phyloP scores from a whole-genome alignment of 2,113 vertebrate genomes.

The Erinaceus europaeus region DNA sequence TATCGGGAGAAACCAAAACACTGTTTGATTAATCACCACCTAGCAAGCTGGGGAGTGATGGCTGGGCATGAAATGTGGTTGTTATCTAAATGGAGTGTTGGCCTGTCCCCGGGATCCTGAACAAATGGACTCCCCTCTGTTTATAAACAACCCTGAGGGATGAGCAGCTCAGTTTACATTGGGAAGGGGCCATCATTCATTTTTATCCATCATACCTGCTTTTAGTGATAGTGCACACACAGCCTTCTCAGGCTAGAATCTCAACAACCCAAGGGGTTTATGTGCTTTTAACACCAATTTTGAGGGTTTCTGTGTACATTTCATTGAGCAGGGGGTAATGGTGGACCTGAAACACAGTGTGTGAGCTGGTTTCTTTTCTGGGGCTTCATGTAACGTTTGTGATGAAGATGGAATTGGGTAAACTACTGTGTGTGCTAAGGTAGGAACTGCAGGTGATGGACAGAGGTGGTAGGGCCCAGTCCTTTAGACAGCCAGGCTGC shows the following conservation, averaged over 20 bases:
- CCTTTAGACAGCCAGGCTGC: background rate
- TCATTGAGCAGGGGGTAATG: conserved; percentile 72
- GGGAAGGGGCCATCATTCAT: conserved; percentile 84
- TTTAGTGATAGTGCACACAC: conserved; percentile 87
- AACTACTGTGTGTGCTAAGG: conserved; percentile 70
- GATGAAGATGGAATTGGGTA: conserved; percentile 25
- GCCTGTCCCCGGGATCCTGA: conserved; percentile 75
- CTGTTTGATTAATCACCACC: conserved; percentile 93
- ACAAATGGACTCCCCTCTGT: conserved; percentile 84
- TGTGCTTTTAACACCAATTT: conserved; percentile 89
- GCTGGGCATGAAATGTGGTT: conserved; percentile 86
- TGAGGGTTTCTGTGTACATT: conserved; percentile 85
- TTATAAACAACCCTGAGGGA: conserved; percentile 87
- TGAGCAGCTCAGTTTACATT: conserved; percentile 86
- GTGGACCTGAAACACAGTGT: conserved; percentile 63
- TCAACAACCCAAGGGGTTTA: conserved; percentile 87
- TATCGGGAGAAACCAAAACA: conserved; percentile 93
- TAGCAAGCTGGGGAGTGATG: conserved; percentile 89
- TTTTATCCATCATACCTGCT: conserved; percentile 88
- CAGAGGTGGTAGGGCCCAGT: background rate
- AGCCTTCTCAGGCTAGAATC: conserved; percentile 81
- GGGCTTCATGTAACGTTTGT: conserved; percentile 56
- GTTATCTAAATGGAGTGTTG: conserved; percentile 88
- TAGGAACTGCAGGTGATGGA: conserved; percentile 1
- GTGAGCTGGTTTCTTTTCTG: conserved; percentile 60